Evolutionary conservation across 2,888 invertebrate genomes (phyloP).

Genomic region (Ormia ochracea): DNA sequence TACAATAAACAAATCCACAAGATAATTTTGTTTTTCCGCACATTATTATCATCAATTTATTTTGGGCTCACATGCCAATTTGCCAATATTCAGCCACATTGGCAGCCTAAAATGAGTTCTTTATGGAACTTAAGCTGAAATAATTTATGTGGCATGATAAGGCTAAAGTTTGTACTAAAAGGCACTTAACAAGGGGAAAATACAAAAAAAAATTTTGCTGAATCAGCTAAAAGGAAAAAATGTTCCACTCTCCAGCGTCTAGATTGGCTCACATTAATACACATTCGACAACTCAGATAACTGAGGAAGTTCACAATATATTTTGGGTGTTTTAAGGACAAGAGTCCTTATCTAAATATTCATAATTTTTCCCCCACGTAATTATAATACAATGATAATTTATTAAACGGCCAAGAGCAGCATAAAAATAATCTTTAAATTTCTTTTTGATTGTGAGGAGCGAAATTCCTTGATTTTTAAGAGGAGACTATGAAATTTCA

Average conservation of each 20-base stretch:
- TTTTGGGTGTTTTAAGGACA: too few relatives aligned
- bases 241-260: neutral
- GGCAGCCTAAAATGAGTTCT: neutral
- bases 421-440: too few relatives aligned
- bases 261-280: too few relatives aligned
- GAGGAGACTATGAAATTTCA: too few relatives aligned
- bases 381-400: too few relatives aligned
- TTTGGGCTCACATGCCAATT: neutral
- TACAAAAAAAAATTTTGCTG: neutral
- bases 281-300: too few relatives aligned
- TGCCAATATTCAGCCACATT: neutral
- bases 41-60: neutral
- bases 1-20: constrained; percentile 29
- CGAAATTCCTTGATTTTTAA: too few relatives aligned
- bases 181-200: neutral
- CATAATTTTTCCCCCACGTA: too few relatives aligned
- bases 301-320: too few relatives aligned
- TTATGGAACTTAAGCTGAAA: neutral
- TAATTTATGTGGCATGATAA: neutral
- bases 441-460: too few relatives aligned
- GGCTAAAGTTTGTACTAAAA: neutral
- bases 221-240: neutral
- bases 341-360: too few relatives aligned
- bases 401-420: too few relatives aligned
- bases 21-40: constrained; percentile 19